Conservation (phyloP, 2,888 invertebrate genomes). For the Dicycla oo region DNA sequence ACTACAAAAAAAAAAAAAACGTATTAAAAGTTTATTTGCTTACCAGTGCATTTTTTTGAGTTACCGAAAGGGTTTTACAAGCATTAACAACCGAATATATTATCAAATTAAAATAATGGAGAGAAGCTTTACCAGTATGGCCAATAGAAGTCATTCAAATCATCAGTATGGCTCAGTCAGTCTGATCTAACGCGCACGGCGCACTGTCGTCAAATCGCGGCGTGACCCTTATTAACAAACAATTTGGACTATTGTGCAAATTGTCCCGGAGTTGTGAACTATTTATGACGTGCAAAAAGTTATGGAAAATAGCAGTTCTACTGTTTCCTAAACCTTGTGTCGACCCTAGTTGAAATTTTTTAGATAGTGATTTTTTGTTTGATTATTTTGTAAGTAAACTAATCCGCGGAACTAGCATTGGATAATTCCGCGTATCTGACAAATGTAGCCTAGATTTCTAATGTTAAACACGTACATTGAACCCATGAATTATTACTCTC, state of each 20-base stretch:
- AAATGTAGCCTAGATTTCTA: no score
- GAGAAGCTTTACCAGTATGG: constrained; percentile 25
- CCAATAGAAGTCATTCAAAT: constrained; percentile 27
- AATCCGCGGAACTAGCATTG: no score
- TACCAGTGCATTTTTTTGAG: not conserved
- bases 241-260: not conserved
- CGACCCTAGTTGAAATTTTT: not conserved
- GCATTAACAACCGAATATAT: not conserved
- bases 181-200: constrained; percentile 39
- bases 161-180: constrained; percentile 55
- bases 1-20: constrained; percentile 1
- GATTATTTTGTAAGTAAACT: not conserved
- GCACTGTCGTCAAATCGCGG: constrained; percentile 24
- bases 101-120: constrained; percentile 20
- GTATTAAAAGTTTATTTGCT: not conserved
- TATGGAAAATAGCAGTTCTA: constrained; percentile 17
- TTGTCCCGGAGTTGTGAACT: constrained; percentile 1
- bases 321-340: constrained; percentile 10
- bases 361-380: not conserved
- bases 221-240: constrained; percentile 5
- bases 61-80: constrained; percentile 3
- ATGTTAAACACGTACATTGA: no score
- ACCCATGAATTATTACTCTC: no score
- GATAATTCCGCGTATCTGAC: no score
- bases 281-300: constrained; percentile 10